These are phyloP conservation scores for Philonicus albiceps DNA, from an alignment of 2,888 invertebrate species.

Conservation along the genomic window DNA sequence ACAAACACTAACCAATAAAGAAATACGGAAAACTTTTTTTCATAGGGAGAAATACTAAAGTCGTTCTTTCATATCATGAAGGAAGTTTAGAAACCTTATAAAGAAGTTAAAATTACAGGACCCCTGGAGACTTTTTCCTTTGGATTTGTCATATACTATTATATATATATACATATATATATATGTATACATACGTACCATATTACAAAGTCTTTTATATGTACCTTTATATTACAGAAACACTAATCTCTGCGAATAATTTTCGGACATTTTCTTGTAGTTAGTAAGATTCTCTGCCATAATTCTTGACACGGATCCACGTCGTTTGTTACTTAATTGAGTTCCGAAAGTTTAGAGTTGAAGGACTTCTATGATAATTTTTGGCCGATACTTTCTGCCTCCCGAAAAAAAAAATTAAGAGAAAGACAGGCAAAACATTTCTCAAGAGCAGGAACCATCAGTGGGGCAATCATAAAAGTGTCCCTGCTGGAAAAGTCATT, in stretches of 20 bases:
- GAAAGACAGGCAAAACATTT: not conserved
- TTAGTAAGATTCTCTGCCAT: not conserved
- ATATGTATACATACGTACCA: no score
- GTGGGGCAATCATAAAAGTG: conserved; percentile 33
- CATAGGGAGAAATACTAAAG: not conserved
- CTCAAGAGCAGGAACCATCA: not conserved
- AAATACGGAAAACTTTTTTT: not conserved
- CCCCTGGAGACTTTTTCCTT: not conserved
- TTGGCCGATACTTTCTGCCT: not conserved
- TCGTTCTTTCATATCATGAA: not conserved
- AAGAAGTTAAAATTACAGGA: not conserved
- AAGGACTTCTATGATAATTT: not conserved
- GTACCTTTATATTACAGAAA: not conserved
- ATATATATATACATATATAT: not conserved
- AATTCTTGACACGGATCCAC: not conserved
- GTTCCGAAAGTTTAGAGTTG: not conserved
- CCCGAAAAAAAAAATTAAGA: not conserved
- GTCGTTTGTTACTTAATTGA: not conserved
- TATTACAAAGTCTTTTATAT: not conserved
- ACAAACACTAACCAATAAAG: not conserved
- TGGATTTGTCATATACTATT: not conserved
- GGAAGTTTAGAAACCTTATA: not conserved
- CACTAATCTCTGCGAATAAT: not conserved
- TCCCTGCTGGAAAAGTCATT: conserved; percentile 44
- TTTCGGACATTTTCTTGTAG: not conserved